These are phyloP conservation scores for Chamaedrilus cognettii DNA, from an alignment of 2,888 invertebrate genomes.

Conservation along the genomic window DNA sequence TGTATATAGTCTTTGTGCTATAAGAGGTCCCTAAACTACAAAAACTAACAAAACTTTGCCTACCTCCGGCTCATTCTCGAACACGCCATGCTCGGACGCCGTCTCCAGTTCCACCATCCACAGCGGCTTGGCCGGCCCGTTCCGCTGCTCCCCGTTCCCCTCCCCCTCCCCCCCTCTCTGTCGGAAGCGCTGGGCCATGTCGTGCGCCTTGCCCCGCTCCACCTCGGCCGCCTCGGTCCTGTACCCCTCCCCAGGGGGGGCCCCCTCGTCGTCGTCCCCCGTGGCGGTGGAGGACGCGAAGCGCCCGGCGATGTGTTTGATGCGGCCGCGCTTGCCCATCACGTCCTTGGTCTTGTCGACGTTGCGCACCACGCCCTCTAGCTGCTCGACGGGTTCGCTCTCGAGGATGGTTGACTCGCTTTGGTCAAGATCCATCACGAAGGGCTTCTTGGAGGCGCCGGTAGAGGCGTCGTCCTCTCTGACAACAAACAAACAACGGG, in stretches of 20 bases:
- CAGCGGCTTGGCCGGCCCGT: slow-evolving; percentile 9
- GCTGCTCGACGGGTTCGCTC: slow-evolving; percentile 22
- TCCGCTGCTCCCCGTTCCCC: background rate
- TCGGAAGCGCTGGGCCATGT: background rate
- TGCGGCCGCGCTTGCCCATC: slow-evolving; percentile 19
- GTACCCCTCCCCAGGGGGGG: background rate
- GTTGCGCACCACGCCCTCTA: slow-evolving; percentile 28
- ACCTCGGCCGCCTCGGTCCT: too few relatives aligned
- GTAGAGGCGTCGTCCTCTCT: slow-evolving; percentile 3
- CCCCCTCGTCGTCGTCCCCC: slow-evolving; percentile 3
- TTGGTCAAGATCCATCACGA: slow-evolving; percentile 24
- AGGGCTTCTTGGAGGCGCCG: slow-evolving; percentile 19
- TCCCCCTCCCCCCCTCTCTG: background rate
- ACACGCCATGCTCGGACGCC: slow-evolving; percentile 23
- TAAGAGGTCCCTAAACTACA: too few relatives aligned
- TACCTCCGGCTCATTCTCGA: slow-evolving; percentile 26
- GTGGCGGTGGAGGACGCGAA: slow-evolving; percentile 11
- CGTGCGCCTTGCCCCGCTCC: background rate
- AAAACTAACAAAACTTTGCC: too few relatives aligned
- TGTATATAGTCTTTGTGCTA: too few relatives aligned
- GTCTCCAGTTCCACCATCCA: slow-evolving; percentile 19
- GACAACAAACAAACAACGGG: too few relatives aligned
- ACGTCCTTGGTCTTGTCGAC: slow-evolving; percentile 24
- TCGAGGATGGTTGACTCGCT: slow-evolving; percentile 20
- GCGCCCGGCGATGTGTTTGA: slow-evolving; percentile 24